Conservation (phyloP, 2,888 invertebrate genomes). For the Laspeyria flexula region DNA sequence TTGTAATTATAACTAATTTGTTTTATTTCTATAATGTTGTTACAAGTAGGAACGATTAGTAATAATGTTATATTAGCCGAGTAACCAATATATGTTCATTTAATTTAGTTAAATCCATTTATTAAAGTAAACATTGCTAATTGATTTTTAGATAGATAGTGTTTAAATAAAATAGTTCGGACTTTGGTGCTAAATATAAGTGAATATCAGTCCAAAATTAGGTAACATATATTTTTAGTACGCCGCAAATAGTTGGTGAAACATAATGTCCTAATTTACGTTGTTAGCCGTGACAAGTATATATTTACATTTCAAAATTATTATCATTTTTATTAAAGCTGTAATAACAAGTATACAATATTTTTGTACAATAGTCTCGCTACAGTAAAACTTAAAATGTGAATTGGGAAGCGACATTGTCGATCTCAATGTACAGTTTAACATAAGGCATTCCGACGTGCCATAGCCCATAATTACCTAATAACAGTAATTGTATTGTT, state of each 20-base stretch:
- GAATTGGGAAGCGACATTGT: too few species aligned
- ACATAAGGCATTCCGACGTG: constrained; percentile 24
- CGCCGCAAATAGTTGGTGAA: constrained; percentile 28
- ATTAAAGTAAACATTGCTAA: constrained; percentile 40
- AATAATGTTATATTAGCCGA: constrained; percentile 16
- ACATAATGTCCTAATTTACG: constrained; percentile 15
- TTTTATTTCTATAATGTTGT: constrained; percentile 6
- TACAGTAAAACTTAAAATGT: too few species aligned
- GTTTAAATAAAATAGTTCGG: constrained; percentile 69
- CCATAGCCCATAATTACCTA: constrained; percentile 16
- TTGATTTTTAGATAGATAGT: constrained; percentile 63
- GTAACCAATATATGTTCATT: constrained; percentile 14
- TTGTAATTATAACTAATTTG: constrained; percentile 8
- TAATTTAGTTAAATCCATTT: constrained; percentile 16
- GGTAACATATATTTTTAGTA: constrained; percentile 44
- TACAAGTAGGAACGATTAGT: constrained; percentile 8
- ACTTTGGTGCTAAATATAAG: constrained; percentile 80
- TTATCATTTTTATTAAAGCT: constrained; percentile 1
- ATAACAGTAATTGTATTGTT: constrained; percentile 5
- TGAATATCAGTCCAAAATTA: constrained; percentile 69
- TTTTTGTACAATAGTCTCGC: constrained; percentile 11
- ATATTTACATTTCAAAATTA: constrained; percentile 2
- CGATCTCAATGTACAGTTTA: background rate
- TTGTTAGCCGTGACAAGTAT: constrained; percentile 11
- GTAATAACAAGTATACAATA: constrained; percentile 4